These are phyloP conservation scores for Hippocampus comes DNA, from an alignment of 2,113 vertebrate genomes.

Conservation along the genomic window DNA sequence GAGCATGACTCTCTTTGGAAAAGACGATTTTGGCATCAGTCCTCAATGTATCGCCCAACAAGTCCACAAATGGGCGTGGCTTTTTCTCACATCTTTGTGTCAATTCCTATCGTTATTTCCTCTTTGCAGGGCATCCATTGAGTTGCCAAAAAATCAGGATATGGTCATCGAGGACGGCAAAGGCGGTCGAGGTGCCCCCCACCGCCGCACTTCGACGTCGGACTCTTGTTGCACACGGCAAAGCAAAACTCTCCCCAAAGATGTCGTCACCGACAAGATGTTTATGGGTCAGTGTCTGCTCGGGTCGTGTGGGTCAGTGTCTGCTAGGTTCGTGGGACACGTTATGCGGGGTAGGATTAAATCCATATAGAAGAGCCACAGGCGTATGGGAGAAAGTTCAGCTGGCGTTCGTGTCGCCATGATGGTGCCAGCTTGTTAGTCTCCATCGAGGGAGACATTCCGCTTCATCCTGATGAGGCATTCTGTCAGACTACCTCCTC, in stretches of 20 bases:
- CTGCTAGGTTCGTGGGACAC: not conserved
- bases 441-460: constrained; percentile 1
- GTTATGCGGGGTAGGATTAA: not conserved
- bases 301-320: not conserved
- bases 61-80: not conserved
- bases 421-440: not conserved
- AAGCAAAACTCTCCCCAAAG: constrained; percentile 30
- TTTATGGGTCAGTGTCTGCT: constrained; percentile 55
- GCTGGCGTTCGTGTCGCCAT: not conserved
- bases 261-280: constrained; percentile 37
- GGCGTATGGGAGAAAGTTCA: not conserved
- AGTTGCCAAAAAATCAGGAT: constrained; percentile 30
- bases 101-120: not conserved
- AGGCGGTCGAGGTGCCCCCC: constrained; percentile 3
- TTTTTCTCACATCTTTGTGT: not conserved
- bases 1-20: not conserved
- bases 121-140: constrained; percentile 39
- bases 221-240: not conserved
- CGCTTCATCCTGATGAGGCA: not conserved
- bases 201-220: not conserved
- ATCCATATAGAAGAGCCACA: not conserved
- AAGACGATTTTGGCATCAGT: not conserved
- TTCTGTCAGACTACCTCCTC: not conserved
- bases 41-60: not conserved
- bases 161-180: constrained; percentile 21